Evolutionary conservation across 2,888 invertebrate species (phyloP), one percentile per base, ranked within the genome.

Genomic region (Drosophila melanosoma): DNA sequence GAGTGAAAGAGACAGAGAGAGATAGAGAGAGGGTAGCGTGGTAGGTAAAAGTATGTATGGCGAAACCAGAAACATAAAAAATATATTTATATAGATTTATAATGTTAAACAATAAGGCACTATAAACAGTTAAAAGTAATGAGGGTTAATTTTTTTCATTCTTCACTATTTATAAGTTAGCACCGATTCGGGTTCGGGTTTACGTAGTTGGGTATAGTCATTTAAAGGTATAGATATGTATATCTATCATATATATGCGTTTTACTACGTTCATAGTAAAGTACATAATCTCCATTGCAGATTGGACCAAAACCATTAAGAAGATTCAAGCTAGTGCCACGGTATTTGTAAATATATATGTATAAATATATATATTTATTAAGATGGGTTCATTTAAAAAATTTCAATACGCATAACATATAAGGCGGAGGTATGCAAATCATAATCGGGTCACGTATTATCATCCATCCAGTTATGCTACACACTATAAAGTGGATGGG

Each of bases 291-390:
- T 92, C 92, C 92, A 93, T 92, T 85, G 92, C 91, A 92, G 92
- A 92, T 92, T 93, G 92, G 92, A 91, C 92, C 91, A 92, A 92
- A 92, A 92, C 92, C 92, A 92, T 92, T 92, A 92, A 92, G 91
- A 91, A 91, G 92, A 93, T 93, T 93, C 93, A 90, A 76, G 86
- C 92, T 91, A 84, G 83, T 90, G 92, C 92, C 89, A 85, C 85
- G 85, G 90, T 85, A 90, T 88, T 81, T 61, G 11, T 23, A 35
- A n/a, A 17, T 35, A 36, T 36, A 36, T 6, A 36, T 15, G 3
- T 10, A 12, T 35, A 12, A 12, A 12, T 36, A 36, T 36, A 35
- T 35, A 36, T 36, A 15, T 36, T 6, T 35, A 48, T 58, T n/a
- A 17, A 20, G 35, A 57, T 81, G 73, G 56, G 49, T 65, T 66